Percentiles rank a stretch among this genome's conserved stretches.
Conservation (phyloP, 2,113 vertebrate genomes). For the Otocyon megalotis region DNA sequence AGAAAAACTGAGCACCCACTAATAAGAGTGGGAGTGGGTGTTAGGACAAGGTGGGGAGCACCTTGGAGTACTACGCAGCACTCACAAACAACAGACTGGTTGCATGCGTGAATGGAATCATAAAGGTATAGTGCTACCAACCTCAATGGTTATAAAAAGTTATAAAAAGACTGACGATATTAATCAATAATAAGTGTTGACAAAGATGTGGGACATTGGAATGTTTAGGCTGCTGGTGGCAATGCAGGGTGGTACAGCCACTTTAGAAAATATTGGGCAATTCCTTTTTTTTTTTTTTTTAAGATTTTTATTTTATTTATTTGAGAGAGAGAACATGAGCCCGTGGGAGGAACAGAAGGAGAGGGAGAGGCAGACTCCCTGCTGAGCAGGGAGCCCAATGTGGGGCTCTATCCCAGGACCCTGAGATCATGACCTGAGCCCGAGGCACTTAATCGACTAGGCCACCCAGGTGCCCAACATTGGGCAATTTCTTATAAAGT, state of each 20-base stretch:
- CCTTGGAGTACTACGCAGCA: fast-evolving
- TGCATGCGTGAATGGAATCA: too few relatives aligned
- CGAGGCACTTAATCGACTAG: too few relatives aligned
- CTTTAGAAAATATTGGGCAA: neutral
- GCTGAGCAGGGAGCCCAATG: too few relatives aligned
- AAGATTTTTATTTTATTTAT: too few relatives aligned
- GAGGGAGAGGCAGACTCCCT: too few relatives aligned
- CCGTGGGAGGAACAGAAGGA: too few relatives aligned
- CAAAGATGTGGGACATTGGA: neutral
- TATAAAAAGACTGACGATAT: neutral
- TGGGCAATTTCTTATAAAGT: neutral
- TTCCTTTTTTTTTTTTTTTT: neutral
- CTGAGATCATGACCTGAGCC: too few relatives aligned
- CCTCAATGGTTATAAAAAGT: too few relatives aligned
- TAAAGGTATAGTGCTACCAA: neutral
- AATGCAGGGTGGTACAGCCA: neutral
- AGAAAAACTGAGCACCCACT: neutral
- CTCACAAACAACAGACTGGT: neutral
- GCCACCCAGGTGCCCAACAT: neutral
- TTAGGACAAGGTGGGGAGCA: neutral
- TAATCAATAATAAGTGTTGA: too few relatives aligned
- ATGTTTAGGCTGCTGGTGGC: neutral
- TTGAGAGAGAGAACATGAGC: too few relatives aligned
- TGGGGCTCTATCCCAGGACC: too few relatives aligned
- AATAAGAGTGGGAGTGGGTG: too few relatives aligned